A percentile compares a stretch with the other conserved stretches of the same genome.
These are phyloP conservation scores for Rhodinocichla rosea DNA, from an alignment of 2,113 vertebrate genomes.

Conservation along the genomic window DNA sequence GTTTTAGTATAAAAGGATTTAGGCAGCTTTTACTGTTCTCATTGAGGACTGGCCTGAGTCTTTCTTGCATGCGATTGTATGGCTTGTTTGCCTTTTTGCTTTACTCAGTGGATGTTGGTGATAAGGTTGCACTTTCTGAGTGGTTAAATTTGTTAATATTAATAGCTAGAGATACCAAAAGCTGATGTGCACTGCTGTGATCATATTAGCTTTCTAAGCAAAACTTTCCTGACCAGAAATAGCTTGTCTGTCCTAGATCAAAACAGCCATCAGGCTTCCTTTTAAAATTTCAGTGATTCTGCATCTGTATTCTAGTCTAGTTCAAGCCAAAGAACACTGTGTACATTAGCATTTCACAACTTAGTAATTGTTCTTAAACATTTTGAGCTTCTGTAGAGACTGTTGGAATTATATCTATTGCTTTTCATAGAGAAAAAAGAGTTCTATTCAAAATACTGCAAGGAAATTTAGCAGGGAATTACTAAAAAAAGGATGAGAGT, in stretches of 20 bases:
- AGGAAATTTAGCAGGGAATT: not conserved
- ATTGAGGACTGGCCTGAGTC: not conserved
- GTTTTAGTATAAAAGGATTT: not conserved
- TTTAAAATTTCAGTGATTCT: constrained; percentile 6
- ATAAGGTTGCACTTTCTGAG: not conserved
- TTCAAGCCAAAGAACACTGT: not conserved
- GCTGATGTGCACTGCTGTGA: not conserved
- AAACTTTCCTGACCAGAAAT: not conserved
- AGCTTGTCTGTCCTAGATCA: constrained; percentile 2
- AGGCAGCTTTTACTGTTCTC: not conserved
- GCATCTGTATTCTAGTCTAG: not conserved
- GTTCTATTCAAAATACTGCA: not conserved
- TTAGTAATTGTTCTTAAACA: not conserved
- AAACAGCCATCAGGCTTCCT: not conserved
- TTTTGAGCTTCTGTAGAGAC: not conserved
- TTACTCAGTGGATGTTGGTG: not conserved
- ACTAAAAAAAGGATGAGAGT: not conserved
- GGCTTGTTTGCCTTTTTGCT: not conserved
- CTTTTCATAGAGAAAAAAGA: not conserved
- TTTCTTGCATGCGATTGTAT: not conserved
- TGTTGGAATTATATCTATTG: not conserved
- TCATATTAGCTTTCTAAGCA: not conserved
- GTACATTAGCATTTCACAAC: not conserved
- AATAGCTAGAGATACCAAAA: not conserved
- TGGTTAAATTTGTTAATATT: not conserved